Conservation (phyloP, 1,140 invertebrate genomes). For the Diprion similis region DNA sequence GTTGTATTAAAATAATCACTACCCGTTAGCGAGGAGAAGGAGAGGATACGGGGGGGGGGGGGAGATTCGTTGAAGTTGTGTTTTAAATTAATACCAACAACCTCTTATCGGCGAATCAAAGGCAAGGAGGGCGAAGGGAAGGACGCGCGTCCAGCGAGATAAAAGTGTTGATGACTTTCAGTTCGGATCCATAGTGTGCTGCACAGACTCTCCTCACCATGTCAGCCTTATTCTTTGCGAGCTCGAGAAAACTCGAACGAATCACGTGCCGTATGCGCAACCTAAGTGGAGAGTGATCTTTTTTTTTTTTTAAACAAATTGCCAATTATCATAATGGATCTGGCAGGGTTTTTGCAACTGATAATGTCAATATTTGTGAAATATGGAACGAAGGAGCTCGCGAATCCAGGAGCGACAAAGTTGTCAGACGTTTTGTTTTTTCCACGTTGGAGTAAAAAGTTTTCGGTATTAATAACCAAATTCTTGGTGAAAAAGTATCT, state of each 20-base stretch:
- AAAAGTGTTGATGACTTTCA: slow-evolving; percentile 3
- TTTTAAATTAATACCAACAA: slow-evolving; percentile 31
- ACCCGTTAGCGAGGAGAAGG: slow-evolving; percentile 35
- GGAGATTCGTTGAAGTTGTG: slow-evolving; percentile 14
- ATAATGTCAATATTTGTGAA: too few relatives aligned
- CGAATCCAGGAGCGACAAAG: too few relatives aligned
- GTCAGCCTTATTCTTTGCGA: too few relatives aligned
- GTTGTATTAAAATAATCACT: slow-evolving; percentile 44
- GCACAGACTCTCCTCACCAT: too few relatives aligned
- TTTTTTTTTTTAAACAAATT: not conserved
- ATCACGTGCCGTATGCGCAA: too few relatives aligned
- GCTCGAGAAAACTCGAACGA: too few relatives aligned
- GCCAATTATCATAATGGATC: not conserved
- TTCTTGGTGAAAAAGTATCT: too few relatives aligned
- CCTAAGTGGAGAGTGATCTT: not conserved
- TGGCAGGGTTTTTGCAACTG: not conserved
- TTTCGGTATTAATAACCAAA: too few relatives aligned
- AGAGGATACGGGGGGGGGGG: slow-evolving; percentile 8
- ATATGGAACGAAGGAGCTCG: too few relatives aligned
- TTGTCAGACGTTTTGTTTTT: too few relatives aligned
- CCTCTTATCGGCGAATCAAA: slow-evolving; percentile 4
- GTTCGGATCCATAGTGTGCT: too few relatives aligned
- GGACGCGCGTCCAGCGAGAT: not conserved
- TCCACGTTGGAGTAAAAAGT: too few relatives aligned
- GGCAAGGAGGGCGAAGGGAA: not conserved